Evolutionary conservation across 2,888 invertebrate genomes (phyloP), one percentile per base, ranked within the genome.

Genomic region (Leucophenga maculata): DNA sequence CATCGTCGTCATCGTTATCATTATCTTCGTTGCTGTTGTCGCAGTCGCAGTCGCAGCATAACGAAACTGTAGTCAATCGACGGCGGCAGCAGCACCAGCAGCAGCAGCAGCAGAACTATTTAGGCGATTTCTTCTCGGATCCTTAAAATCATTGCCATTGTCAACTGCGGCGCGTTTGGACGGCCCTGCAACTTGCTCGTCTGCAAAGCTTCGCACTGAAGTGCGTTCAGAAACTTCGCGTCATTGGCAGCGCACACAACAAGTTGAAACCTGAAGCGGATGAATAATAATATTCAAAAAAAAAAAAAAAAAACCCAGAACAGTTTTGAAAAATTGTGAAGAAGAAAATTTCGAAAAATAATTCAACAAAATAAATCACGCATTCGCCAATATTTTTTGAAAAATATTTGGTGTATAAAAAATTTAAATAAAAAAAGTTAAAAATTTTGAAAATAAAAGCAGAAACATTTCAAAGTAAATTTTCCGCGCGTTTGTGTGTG

Each of bases 221-320:
- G 73, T 74, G 72, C 71, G 73, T 59, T 69, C 69, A 73, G 75
- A 74, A 78, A 74, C 76, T 71, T 74, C 79, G 80, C 80, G 80
- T 32, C 59, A 59, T 13, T 22, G 55, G 22, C 26, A 26, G 26
- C 57, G 20, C 26, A 26, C 22, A 75, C 80, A 82, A 80, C 80
- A 76, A 82, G 82, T 80, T 82, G 79, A 80, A 79, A 75, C 22
- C 52, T 48, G 2, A 3, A 65, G 3, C 16, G n/a, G 22, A 48
- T 18, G 6, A 48, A 13, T 14, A 48, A 13, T 6, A 54, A 52
- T 11, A 57, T 1, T 14, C n/a, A 50, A 48, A 57, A 50, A 48
- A 67, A 44, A 55, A 66, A 67, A 44, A 59, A 67, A 32, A 32
- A 32, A 32, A 8, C 8, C 3, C 32, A 32, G 32, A 60, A 14